These are phyloP conservation scores for Lindbergichthys nudifrons DNA, from an alignment of 2,797 vertebrate species.

Conservation along the genomic window DNA sequence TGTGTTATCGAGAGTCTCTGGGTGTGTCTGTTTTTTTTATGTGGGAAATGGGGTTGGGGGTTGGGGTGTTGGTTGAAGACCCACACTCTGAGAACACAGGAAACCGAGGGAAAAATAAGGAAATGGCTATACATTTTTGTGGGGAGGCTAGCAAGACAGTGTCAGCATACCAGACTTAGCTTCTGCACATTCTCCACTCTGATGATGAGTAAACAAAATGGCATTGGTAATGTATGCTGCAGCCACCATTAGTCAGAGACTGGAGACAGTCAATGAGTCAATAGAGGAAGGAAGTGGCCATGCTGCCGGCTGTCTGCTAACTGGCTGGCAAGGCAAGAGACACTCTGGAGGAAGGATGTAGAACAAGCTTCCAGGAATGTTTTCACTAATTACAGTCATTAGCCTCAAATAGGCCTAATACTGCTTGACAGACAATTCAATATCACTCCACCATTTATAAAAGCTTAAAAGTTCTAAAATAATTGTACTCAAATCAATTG, in stretches of 20 bases:
- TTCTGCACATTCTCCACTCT: slow-evolving; percentile 42
- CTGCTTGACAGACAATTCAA: not conserved
- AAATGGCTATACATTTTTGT: slow-evolving; percentile 57
- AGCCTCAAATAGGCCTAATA: not conserved
- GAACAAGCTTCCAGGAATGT: not conserved
- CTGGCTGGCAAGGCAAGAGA: not conserved
- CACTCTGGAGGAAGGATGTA: slow-evolving; percentile 5
- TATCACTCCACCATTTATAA: not conserved
- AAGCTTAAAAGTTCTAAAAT: not conserved
- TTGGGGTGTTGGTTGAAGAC: slow-evolving; percentile 5
- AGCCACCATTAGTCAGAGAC: slow-evolving; percentile 24
- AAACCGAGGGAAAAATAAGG: slow-evolving; percentile 52
- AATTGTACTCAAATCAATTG: no score
- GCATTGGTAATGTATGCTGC: slow-evolving; percentile 48
- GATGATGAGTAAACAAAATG: slow-evolving; percentile 55
- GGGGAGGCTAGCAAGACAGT: slow-evolving; percentile 30
- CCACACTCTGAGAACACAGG: slow-evolving; percentile 44
- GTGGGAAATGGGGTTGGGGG: slow-evolving; percentile 26
- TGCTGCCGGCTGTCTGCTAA: slow-evolving; percentile 46
- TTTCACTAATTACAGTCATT: no score
- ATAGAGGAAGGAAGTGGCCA: slow-evolving; percentile 51
- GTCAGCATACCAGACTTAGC: slow-evolving; percentile 34
- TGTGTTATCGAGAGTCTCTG: slow-evolving; percentile 20
- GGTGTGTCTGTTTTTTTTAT: slow-evolving; percentile 34
- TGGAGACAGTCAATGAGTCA: slow-evolving; percentile 40